Evolutionary conservation across 2,113 vertebrate genomes (phyloP), one percentile per base, ranked within the genome.

Genomic region (Mobula birostris): DNA sequence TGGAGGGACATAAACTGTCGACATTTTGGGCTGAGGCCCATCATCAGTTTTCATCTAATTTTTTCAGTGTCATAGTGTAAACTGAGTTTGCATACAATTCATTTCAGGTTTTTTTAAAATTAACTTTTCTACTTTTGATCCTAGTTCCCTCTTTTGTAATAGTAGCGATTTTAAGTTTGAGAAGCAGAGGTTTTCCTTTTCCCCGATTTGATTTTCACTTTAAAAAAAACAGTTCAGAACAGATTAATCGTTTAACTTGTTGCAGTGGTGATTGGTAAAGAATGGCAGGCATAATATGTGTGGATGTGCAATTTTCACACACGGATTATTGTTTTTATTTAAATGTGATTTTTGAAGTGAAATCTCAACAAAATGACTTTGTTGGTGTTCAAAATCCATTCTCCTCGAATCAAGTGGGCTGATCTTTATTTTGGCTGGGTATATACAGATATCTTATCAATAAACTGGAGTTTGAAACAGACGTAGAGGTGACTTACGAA

Each of bases 401-500:
- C 27, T 19, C 77, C 14, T 79, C 5, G 1, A 48, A 58, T 85
- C 56, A 4, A 9, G 40, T 4, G 7, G 56, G 58, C 58, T 85
- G 82, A 27, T 8, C 63, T 90, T n/a, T 90, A 90, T 32, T 90
- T 68, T 90, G 85, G 7, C 85, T 9, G n/a, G 61, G 85, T 15
- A n/a, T 58, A 12, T 1, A 9, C 29, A 29, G n/a, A 32, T 66
- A 90, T 90, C 61, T 90, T 90, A 90, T 90, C n/a, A 68, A 90
- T 63, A 66, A 29, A 66, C 12, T 85, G 56, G 82, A 66, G 61
- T 6, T 17, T 68, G 29, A 68, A 90, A 32, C 58, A 88, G 14
- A 66, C 61, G 11, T 88, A n/a, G 85, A 68, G 85, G 85, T 90
- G 85, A 90, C 85, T 90, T 90, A 66, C 61, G 66, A 66, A 90